Base-by-base conservation (phyloP, 2,888 invertebrate genomes). In the Lysandra bellargus region DNA sequence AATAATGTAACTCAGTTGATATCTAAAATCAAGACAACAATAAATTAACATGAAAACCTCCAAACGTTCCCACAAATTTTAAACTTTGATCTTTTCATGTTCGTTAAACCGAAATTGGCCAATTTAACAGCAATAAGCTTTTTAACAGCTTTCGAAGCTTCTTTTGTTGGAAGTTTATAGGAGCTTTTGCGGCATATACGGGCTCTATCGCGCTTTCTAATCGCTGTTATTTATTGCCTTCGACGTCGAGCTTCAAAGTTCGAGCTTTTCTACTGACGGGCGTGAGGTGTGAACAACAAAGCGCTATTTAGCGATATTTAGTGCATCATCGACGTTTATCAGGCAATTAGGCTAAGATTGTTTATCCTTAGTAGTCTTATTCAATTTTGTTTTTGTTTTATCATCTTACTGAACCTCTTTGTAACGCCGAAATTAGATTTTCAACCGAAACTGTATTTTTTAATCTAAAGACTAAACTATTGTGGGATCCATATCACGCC, bases 151-250 rank as follows among this genome's bases (percentile, higher is more conserved):
- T 76, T 76, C 33, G 57, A 76, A 57, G 49, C 49, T 75, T 53
- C 75, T 75, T 75, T 75, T 75, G 75, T 75, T 49, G 75, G 75
- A 75, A 76, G 76, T 76, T 76, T 76, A 76, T 76, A 57, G 76
- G 49, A 12, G 57, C 76, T 76, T 76, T 76, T 76, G 76, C 53
- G 76, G 33, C 76, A 76, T 76, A 57, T 76, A 76, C 76, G 76
- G 76, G 76, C 76, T 76, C 76, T 76, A 76, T 76, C 76, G 76
- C 14, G 57, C 76, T 76, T 76, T 76, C 76, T 76, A 76, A 53
- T 76, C 76, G 76, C 53, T 76, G 75, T 76, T 76, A 76, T 76
- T 76, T 76, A 76, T 76, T 53, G 76, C 76, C 76, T 53, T 57
- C 53, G 53, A 33, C 53, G 76, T 76, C 17, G 76, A 76, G 76